Evolutionary conservation across 2,113 vertebrate genomes (phyloP), one percentile per base, ranked within the genome.

Genomic region (Oxyura jamaicensis): DNA sequence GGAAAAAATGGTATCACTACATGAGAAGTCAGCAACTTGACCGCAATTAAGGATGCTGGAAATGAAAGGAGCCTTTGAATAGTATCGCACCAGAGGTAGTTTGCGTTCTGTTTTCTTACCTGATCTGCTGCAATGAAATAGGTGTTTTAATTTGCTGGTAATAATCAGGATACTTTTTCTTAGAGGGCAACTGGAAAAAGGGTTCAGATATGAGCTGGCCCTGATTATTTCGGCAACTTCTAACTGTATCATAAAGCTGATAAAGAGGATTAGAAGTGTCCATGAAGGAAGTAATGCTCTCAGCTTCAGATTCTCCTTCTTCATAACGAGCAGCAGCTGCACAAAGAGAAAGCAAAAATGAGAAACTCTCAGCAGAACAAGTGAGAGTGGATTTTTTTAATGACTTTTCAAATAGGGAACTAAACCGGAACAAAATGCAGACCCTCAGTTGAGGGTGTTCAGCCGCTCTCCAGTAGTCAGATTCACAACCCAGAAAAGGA

Each of bases 141-240:
- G 99, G 99, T 77, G 99, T 98, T 97, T 97, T 99, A 97, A 99
- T 99, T 96, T 99, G 99, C 86, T 99, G 99, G 97, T 98, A 99
- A 98, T 99, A 99, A 98, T 99, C 98, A 10, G 99, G 99, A 88
- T 99, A 99, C 92, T 99, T 99, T 95, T 99, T 99, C 97, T 99
- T 99, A 90, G 99, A 99, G 77, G 99, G 99, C 83, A 99, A 98
- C 97, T 99, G 99, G 93, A 99, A 98, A 97, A 99, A 99, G 17
- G 99, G 99, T 95, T 99, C 99, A 4, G 99, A 99, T 93, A 99
- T 98, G 77, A 99, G 98, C 95, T 99, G 99, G 33, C 99, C 99
- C 95, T 99, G 99, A 96, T 98, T 99, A 97, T 99, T 99, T 86
- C 99, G 98, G 94, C 98, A 99, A n/a, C 98, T 99, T 46, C 99